phyloP scores from a whole-genome alignment of 2,888 invertebrate species.

The Ochropleura plecta region DNA sequence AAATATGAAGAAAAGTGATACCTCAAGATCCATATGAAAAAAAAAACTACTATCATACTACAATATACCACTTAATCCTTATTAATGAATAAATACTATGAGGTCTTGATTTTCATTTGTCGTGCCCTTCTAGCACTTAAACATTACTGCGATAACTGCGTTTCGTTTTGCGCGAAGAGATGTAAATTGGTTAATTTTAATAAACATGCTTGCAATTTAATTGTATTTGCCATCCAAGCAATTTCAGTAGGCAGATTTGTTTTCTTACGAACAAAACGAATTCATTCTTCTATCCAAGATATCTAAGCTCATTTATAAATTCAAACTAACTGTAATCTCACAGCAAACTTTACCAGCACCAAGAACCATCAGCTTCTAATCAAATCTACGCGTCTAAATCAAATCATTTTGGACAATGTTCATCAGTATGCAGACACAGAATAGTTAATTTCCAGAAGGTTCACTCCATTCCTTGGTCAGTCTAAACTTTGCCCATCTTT shows the following conservation, averaged over 20 bases:
- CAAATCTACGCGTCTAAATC: conserved; percentile 48
- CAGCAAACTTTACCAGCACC: conserved; percentile 29
- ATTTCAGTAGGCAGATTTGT: background rate
- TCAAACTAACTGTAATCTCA: conserved; percentile 30
- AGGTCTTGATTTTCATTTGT: too few relatives aligned
- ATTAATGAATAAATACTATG: too few relatives aligned
- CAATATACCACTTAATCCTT: too few relatives aligned
- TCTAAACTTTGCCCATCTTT: background rate
- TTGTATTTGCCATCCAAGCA: background rate
- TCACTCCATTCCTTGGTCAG: background rate
- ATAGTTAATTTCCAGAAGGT: conserved; percentile 5
- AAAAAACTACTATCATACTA: too few relatives aligned
- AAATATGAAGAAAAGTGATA: too few relatives aligned
- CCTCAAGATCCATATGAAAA: too few relatives aligned
- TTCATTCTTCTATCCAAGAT: background rate
- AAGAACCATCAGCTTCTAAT: conserved; percentile 54
- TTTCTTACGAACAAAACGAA: background rate
- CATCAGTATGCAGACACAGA: conserved; percentile 47
- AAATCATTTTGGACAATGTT: conserved; percentile 63
- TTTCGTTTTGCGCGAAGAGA: too few relatives aligned
- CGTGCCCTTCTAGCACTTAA: background rate
- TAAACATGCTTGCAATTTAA: background rate
- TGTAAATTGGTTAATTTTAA: background rate
- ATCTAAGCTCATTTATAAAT: conserved; percentile 23
- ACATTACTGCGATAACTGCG: background rate